Evolutionary conservation across 2,888 invertebrate species (phyloP).

Genomic region (Salpingus planirostris): DNA sequence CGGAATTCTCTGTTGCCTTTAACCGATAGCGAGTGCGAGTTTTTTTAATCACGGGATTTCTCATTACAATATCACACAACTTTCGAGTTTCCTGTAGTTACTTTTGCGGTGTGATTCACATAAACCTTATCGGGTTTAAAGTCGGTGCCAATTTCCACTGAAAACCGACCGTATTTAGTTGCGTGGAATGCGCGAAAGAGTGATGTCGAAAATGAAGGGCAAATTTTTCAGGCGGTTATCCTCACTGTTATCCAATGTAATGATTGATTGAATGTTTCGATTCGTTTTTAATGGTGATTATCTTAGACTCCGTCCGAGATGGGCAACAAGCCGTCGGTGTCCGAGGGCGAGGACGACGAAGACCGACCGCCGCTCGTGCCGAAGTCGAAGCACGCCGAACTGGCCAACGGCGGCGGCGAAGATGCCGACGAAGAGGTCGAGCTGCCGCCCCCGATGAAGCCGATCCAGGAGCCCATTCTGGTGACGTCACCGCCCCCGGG

Average conservation of each 20-base stretch:
- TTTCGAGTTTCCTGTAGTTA: too few species aligned
- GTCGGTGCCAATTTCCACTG: too few species aligned
- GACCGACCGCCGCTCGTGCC: conserved; percentile 27
- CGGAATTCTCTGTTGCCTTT: too few species aligned
- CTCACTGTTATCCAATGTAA: conserved; percentile 14
- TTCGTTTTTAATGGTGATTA: background rate
- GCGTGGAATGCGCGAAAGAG: too few species aligned
- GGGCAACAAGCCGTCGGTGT: conserved; percentile 46
- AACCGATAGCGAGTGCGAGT: too few species aligned
- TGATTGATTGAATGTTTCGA: background rate
- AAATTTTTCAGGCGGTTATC: conserved; percentile 18
- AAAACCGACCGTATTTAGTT: too few species aligned
- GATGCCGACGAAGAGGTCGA: conserved; percentile 76
- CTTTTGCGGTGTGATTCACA: too few species aligned
- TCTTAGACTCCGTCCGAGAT: conserved; percentile 46
- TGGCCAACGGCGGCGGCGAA: conserved; percentile 52
- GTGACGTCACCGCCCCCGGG: conserved; percentile 39
- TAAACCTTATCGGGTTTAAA: too few species aligned
- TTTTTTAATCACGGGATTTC: too few species aligned
- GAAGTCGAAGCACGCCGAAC: conserved; percentile 25
- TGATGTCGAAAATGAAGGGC: conserved; percentile 10
- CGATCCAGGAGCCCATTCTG: conserved; percentile 63
- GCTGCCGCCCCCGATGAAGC: conserved; percentile 92
- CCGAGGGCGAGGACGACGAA: conserved; percentile 43
- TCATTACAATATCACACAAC: too few species aligned